Conservation (phyloP, 2,113 vertebrate genomes). For the Seriola aureovittata region DNA sequence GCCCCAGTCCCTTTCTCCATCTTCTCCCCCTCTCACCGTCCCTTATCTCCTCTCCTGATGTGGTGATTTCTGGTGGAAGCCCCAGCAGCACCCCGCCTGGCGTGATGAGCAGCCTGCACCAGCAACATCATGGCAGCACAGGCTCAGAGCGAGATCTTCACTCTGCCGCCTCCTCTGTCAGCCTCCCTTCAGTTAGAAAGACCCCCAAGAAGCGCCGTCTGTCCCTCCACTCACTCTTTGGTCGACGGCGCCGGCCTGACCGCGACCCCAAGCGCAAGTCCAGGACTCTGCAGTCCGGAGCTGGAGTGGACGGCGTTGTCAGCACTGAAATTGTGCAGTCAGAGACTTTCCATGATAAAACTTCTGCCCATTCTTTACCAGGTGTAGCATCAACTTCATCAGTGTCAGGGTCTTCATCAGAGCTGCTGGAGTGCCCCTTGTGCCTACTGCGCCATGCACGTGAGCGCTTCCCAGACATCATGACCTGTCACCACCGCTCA, state of each 20-base stretch:
- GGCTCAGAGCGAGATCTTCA: conserved; percentile 97
- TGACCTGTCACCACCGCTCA: conserved; percentile 98
- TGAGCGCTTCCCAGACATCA: conserved; percentile 97
- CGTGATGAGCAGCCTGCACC: conserved; percentile 90
- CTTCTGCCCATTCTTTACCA: conserved; percentile 65
- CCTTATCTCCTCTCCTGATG: conserved; percentile 38
- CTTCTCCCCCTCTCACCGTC: conserved; percentile 17
- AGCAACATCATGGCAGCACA: conserved; percentile 86
- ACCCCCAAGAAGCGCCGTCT: conserved; percentile 95
- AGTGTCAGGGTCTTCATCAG: conserved; percentile 68
- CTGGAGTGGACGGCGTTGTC: conserved; percentile 88
- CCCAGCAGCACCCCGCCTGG: conserved; percentile 25
- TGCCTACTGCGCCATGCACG: conserved; percentile 93
- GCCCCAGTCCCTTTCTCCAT: conserved; percentile 25
- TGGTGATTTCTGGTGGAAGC: conserved; percentile 38
- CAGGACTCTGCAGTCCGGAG: conserved; percentile 79
- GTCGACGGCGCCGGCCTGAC: conserved; percentile 84
- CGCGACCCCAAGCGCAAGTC: conserved; percentile 92
- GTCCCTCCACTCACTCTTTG: conserved; percentile 92
- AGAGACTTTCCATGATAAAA: conserved; percentile 84
- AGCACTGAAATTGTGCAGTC: conserved; percentile 92
- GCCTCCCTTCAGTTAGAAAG: conserved; percentile 95
- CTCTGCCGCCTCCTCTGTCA: conserved; percentile 93
- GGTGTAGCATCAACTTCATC: conserved; percentile 80
- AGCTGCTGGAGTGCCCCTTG: conserved; percentile 96